These are phyloP conservation scores for Ailuropoda melanoleuca DNA, from an alignment of 2,113 vertebrate species.

Conservation along the genomic window DNA sequence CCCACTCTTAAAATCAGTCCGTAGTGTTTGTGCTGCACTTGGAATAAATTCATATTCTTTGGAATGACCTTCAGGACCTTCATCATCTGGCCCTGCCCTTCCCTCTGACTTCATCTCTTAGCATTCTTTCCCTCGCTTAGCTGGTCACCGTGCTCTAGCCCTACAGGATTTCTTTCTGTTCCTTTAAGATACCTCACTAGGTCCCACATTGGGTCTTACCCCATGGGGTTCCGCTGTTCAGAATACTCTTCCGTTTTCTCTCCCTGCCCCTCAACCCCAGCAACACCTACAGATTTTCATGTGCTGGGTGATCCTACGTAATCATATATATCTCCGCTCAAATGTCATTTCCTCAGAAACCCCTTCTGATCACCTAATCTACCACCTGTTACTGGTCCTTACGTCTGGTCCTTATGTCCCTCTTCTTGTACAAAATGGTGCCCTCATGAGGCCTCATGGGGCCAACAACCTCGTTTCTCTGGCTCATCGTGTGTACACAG, in stretches of 20 bases:
- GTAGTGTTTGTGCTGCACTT: not conserved
- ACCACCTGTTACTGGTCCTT: too few relatives aligned
- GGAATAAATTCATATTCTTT: not conserved
- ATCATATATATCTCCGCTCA: not conserved
- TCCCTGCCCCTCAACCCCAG: not conserved
- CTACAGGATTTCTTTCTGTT: not conserved
- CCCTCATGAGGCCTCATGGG: not conserved
- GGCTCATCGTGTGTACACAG: not conserved
- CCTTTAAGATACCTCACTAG: not conserved
- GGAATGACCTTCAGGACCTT: not conserved
- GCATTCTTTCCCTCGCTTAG: accelerated
- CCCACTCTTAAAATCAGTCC: not conserved
- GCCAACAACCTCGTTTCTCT: not conserved
- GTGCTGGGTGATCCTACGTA: too few relatives aligned
- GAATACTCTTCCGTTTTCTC: not conserved
- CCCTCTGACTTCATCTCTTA: not conserved
- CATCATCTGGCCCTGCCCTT: not conserved
- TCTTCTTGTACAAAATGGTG: not conserved
- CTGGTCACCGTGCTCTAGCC: too few relatives aligned
- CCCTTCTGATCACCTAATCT: too few relatives aligned
- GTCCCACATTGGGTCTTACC: not conserved
- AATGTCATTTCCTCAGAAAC: not conserved
- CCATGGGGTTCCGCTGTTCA: not conserved
- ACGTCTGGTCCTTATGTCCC: accelerated
- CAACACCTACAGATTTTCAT: not conserved